These are phyloP conservation scores for Cremastinae sp. DNA, from an alignment of 2,888 invertebrate genomes.

Conservation along the genomic window DNA sequence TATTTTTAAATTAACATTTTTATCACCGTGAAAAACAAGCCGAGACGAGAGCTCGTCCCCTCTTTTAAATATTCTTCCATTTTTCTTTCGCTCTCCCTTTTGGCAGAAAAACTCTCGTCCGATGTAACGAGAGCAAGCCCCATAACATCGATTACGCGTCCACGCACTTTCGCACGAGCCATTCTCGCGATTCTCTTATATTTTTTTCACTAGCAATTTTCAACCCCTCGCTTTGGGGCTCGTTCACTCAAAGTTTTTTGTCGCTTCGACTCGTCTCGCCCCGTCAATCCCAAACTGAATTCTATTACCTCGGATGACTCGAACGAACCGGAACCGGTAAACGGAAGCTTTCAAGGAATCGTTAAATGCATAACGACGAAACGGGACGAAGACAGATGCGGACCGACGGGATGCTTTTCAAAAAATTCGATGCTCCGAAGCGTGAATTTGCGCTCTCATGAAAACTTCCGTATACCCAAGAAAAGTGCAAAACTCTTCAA, in stretches of 20 bases:
- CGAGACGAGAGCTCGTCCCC: slow-evolving; percentile 56
- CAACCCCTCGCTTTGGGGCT: slow-evolving; percentile 37
- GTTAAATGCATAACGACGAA: slow-evolving; percentile 65
- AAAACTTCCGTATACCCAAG: too few relatives aligned
- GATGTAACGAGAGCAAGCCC: slow-evolving; percentile 33
- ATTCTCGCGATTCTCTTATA: slow-evolving; percentile 36
- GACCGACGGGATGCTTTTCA: slow-evolving; percentile 46
- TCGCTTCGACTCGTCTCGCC: slow-evolving; percentile 44
- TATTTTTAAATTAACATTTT: slow-evolving; percentile 80
- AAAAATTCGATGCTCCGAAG: slow-evolving; percentile 43
- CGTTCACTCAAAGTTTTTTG: slow-evolving; percentile 48
- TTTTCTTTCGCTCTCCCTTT: slow-evolving; percentile 46
- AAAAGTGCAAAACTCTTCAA: too few relatives aligned
- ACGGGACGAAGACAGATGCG: slow-evolving; percentile 17
- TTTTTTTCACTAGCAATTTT: slow-evolving; percentile 36
- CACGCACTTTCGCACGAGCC: slow-evolving; percentile 27
- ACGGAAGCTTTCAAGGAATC: slow-evolving; percentile 73
- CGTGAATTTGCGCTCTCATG: not conserved
- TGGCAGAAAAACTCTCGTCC: slow-evolving; percentile 20
- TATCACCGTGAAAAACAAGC: slow-evolving; percentile 77
- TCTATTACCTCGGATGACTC: slow-evolving; percentile 73
- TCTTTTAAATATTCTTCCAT: slow-evolving; percentile 20
- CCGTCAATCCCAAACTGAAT: slow-evolving; percentile 71
- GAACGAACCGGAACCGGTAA: slow-evolving; percentile 73
- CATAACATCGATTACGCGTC: slow-evolving; percentile 16